These are phyloP conservation scores for Orchestes rusci DNA, from an alignment of 2,888 invertebrate genomes.

Conservation along the genomic window DNA sequence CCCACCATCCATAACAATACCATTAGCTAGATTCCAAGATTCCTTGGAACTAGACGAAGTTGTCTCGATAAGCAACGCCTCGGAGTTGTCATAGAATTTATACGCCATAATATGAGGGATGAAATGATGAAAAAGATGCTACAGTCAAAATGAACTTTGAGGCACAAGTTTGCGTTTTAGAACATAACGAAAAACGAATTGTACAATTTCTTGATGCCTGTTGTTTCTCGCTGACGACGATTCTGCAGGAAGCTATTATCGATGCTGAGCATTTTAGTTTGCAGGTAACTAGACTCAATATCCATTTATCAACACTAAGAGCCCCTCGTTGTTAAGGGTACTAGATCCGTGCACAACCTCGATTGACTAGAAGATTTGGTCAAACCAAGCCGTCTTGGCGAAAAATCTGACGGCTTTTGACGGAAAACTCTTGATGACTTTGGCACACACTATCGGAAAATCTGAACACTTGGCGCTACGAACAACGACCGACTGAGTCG, in stretches of 20 bases:
- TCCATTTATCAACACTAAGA: constrained; percentile 41
- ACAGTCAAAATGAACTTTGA: constrained; percentile 4
- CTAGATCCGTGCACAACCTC: constrained; percentile 17
- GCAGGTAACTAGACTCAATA: constrained; percentile 41
- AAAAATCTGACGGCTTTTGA: too few relatives aligned
- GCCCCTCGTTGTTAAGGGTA: constrained; percentile 28
- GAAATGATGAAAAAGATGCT: constrained; percentile 2
- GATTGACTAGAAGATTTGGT: constrained; percentile 9
- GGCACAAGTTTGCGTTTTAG: constrained; percentile 48
- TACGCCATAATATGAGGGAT: constrained; percentile 42
- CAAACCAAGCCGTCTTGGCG: constrained; percentile 40
- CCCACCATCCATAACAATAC: constrained; percentile 38
- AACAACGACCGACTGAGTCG: too few relatives aligned
- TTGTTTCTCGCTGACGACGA: constrained; percentile 75
- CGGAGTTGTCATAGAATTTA: constrained; percentile 39
- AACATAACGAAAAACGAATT: constrained; percentile 83
- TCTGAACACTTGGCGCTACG: too few relatives aligned
- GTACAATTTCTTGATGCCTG: constrained; percentile 79
- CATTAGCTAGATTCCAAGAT: constrained; percentile 37
- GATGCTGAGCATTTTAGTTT: constrained; percentile 58
- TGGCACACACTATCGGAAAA: too few relatives aligned
- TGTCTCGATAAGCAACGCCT: constrained; percentile 36
- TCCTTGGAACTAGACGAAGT: constrained; percentile 34
- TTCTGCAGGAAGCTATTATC: constrained; percentile 71
- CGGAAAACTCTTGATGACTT: too few relatives aligned